Evolutionary conservation across 2,113 vertebrate genomes (phyloP).

Genomic region (Thalassoma bifasciatum): DNA sequence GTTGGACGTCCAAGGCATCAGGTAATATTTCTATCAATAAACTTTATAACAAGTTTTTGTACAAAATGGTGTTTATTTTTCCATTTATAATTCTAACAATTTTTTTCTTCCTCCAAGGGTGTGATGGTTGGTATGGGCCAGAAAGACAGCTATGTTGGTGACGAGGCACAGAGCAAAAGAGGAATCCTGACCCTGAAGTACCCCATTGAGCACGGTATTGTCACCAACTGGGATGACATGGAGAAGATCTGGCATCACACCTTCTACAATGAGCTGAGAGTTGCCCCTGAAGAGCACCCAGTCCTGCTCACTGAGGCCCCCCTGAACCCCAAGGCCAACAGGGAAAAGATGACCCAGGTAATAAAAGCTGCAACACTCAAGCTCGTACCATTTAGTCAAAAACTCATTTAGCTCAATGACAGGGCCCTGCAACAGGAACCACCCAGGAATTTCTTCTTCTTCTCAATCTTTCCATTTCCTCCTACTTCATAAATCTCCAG

Average conservation of each 20-base stretch:
- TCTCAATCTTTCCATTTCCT: constrained; percentile 45
- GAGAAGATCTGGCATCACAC: constrained; percentile 99
- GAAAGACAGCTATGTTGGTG: constrained; percentile 98
- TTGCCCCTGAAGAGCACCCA: constrained; percentile 97
- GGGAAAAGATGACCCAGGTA: constrained; percentile 98
- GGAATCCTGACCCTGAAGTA: constrained; percentile 98
- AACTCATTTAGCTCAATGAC: not conserved
- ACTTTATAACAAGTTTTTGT: not conserved
- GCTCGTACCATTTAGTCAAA: not conserved
- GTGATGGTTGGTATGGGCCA: constrained; percentile 99
- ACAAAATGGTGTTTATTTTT: not conserved
- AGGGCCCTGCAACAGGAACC: constrained; percentile 2
- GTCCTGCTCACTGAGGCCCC: constrained; percentile 97
- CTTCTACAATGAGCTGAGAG: constrained; percentile 98
- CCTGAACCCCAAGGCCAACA: constrained; percentile 96
- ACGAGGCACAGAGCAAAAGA: constrained; percentile 98
- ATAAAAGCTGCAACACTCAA: not conserved
- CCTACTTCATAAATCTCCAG: constrained; percentile 61
- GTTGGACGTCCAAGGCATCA: constrained; percentile 84
- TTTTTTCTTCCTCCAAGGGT: constrained; percentile 79
- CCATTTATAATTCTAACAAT: not conserved
- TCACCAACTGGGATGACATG: constrained; percentile 99
- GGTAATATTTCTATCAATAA: constrained; percentile 46
- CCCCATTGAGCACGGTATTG: constrained; percentile 97
- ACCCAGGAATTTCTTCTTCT: not conserved